Base-by-base conservation (phyloP, 2,113 vertebrate genomes). In the Xenopus borealis region DNA sequence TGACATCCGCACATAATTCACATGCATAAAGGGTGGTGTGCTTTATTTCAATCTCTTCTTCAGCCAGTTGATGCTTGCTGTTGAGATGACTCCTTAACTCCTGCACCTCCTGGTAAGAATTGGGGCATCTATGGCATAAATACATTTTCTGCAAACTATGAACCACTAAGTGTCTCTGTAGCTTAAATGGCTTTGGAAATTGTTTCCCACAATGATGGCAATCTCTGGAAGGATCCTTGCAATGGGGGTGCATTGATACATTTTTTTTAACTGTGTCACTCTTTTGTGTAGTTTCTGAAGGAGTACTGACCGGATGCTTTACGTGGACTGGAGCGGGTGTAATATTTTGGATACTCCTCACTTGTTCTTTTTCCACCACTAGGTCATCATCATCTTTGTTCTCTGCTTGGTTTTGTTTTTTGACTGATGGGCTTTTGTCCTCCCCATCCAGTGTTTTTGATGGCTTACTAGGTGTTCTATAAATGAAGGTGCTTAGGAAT, bases 201-300 rank as follows among this genome's bases (percentile, higher is more conserved):
- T 95, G 95, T 66, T 99, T 99, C 47, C 96, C 97, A 0, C 97
- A 99, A 85, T 99, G 97, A 70, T 99, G 97, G 79, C 97, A 99
- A 80, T 99, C 97, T 62, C 97, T 92, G 20, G 96, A 97, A 4
- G 95, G 96, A 72, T 99, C 96, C 85, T 95, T 96, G 89, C 97
- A 98, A 83, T 96, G 94, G 2, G 91, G 89, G 80, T 96, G 97
- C 85, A 96, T 94, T 19, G 92, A 89, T 52, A 86, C 78, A 71
- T 85, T 89, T 78, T 91, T 94, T 0, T 86, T 85, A 5, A 83
- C 33, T 19, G 33, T 72, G 23, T 97, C 94, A 0, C 83, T 73
- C 83, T 88, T 93, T 3, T 89, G 80, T 0, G 76, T 2, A 1
- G 83, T 88, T 63, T 93, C 92, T 0, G 92, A 86, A 30, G 90